These are phyloP conservation scores for Orthonevra nobilis DNA, from an alignment of 2,888 invertebrate genomes.

Conservation along the genomic window DNA sequence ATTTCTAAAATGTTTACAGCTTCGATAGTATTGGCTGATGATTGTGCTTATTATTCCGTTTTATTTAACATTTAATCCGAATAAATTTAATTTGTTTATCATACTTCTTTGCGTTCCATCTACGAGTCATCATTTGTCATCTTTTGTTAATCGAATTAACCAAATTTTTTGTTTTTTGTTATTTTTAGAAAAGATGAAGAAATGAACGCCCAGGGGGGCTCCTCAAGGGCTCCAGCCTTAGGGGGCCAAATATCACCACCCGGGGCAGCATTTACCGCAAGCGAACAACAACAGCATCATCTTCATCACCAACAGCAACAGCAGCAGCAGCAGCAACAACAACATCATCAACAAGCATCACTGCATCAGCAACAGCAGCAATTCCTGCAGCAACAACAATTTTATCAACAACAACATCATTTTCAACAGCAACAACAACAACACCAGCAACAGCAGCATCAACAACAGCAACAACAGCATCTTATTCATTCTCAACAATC, in stretches of 20 bases:
- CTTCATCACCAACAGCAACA: conserved; percentile 72
- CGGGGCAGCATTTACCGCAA: conserved; percentile 76
- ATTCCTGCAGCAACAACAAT: conserved; percentile 73
- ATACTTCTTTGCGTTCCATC: not conserved
- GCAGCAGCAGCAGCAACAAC: conserved; percentile 72
- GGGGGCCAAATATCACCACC: conserved; percentile 81
- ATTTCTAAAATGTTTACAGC: not conserved
- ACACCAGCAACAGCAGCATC: conserved; percentile 73
- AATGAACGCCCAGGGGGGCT: conserved; percentile 81
- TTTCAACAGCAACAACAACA: conserved; percentile 74
- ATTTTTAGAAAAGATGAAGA: conserved; percentile 80
- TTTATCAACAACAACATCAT: conserved; percentile 74
- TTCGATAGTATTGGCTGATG: not conserved
- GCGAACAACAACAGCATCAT: conserved; percentile 69
- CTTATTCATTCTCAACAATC: conserved; percentile 51
- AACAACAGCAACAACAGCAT: no score
- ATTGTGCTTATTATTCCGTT: not conserved
- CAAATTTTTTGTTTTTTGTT: conserved; percentile 48
- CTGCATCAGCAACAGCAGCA: conserved; percentile 72
- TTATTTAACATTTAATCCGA: not conserved
- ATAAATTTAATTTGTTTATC: not conserved
- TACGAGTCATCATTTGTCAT: not conserved
- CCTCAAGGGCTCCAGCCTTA: conserved; percentile 81
- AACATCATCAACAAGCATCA: conserved; percentile 72
- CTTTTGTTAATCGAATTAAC: not conserved